Evolutionary conservation across 2,113 vertebrate species (phyloP), one percentile per base, ranked within the genome.

Genomic region (Astur gentilis): DNA sequence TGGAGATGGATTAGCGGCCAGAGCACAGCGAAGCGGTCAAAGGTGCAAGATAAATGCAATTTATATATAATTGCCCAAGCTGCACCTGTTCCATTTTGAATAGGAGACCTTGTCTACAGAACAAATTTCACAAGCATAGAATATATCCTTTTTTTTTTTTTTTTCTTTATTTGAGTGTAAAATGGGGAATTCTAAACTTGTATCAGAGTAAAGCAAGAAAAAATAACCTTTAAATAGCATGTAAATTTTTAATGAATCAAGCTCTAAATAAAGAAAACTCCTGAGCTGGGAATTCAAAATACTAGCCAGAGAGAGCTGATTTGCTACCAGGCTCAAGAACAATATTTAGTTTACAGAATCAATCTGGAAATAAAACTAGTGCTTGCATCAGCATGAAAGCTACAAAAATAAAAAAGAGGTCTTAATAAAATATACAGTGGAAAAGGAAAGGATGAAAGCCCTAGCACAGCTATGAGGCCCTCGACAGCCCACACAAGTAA

Each of bases 191-290:
- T 95, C 90, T 96, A 90, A 96, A 96, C 84, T 86, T 88, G 83
- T 81, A 93, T 91, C 72, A 71, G 71, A 97, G 94, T 95, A 94
- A 91, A 97, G 71, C 92, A 92, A 96, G 78, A 89, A 95, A 96
- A 97, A 96, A 91, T 83, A 92, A 88, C 70, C 95, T 97, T 96
- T 96, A 94, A 96, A 98, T 96, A 95, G 91, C 91, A 96, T 95
- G 96, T 97, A 97, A 94, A 96, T 96, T 95, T 98, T 98, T 97
- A 95, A 97, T 97, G 96, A 98, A 97, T 98, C 95, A 96, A 97
- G 91, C 90, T 95, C 96, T 96, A 97, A 98, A 97, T 95, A 97
- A 97, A 96, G 96, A 95, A 97, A 97, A 96, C 94, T 96, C 91
- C 89, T 94, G 73, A 97, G 95, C 90, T 97, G 94, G 94, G 95